phyloP scores from a whole-genome alignment of 2,797 vertebrate genomes.

The Sebastes kiyomatsui region DNA sequence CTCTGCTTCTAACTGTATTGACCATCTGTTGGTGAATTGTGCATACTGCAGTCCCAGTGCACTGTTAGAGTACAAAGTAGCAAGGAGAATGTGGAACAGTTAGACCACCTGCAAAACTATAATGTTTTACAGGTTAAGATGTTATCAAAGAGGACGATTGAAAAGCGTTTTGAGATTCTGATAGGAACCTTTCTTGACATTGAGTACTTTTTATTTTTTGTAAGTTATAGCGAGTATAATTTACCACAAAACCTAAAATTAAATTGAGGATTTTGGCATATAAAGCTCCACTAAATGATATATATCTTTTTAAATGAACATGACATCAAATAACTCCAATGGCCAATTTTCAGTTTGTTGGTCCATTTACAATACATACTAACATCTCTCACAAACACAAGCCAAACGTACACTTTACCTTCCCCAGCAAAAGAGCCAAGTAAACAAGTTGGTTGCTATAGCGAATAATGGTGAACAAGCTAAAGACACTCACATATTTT shows the following conservation, averaged over 20 bases:
- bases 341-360: background rate
- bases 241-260: background rate
- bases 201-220: background rate
- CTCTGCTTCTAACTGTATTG: conserved; percentile 6
- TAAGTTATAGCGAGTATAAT: background rate
- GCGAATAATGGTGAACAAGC: background rate
- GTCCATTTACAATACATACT: background rate
- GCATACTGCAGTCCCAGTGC: background rate
- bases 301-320: too few relatives aligned
- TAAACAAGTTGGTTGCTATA: background rate
- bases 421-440: background rate
- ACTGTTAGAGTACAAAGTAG: conserved; percentile 4
- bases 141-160: background rate
- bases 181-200: background rate
- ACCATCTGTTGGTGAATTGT: conserved; percentile 36
- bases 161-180: background rate
- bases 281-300: too few relatives aligned
- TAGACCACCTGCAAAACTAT: background rate
- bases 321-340: background rate
- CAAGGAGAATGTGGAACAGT: background rate
- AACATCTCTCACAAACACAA: background rate
- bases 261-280: too few relatives aligned
- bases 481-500: background rate
- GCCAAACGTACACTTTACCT: background rate
- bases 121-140: background rate